Evolutionary conservation across 2,797 vertebrate species (phyloP), one percentile per base, ranked within the genome.

Genomic region (Brachyrhaphis roseni): DNA sequence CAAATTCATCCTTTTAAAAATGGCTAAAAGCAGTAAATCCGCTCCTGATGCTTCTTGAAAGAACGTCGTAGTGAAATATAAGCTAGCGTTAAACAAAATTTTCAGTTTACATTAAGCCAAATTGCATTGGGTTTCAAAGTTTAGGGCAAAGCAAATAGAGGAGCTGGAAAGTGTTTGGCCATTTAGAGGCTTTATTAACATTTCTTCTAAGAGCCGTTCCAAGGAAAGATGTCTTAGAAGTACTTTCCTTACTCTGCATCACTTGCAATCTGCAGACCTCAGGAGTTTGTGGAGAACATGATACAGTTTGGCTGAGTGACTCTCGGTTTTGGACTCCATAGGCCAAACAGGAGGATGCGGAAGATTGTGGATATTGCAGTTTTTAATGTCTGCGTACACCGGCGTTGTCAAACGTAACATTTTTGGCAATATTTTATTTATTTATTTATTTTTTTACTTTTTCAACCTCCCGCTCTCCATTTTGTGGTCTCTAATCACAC

Each of bases 401-500:
- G 46, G 49, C 34, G 3, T 34, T 71, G 46, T 70, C 68, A 77
- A 49, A 83, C 8, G 34, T 7, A 8, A 20, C 31, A 39, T 53
- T 39, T 45, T 82, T 74, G 62, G 39, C 53, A 51, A 83, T 77
- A 72, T 81, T 64, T 1, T 10, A 77, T 76, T 53, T n/a, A 41
- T 46, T 78, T 10, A 2, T 10, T 23, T 26, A 12, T 18, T 49
- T 49, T 49, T 6, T 49, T 8, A n/a, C 26, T n/a, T 59, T 88
- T 82, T 78, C 74, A 81, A 78, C 51, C 74, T 72, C 72, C 34
- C 75, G 39, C 53, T 87, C 75, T 81, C 73, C 75, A 41, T 45
- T 79, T 81, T 80, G 80, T 88, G 88, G 91, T 88, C 89, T 87
- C 86, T 83, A 78, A 79, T 66, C 78, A n/a, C 78, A 82, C 71